Base-by-base conservation (phyloP, 2,888 invertebrate genomes). In the Andrena hattorfiana region DNA sequence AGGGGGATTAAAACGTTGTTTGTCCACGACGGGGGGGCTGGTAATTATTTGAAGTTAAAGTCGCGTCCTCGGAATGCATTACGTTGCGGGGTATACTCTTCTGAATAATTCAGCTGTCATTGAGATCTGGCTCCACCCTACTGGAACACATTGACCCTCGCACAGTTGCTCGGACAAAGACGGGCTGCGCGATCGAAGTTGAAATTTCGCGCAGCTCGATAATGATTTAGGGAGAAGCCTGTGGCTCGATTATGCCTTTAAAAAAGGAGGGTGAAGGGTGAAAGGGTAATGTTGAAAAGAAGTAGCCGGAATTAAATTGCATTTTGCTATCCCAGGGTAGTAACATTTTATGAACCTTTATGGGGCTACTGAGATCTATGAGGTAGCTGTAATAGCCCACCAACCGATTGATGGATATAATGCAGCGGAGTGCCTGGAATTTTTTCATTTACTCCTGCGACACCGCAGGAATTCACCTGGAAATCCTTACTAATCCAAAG, bases 1-100 rank as follows among this genome's bases (percentile, higher is more conserved):
- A 10, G 49, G 49, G 49, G 26, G 35, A 51, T 49, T 20, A 56
- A n/a, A 42, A 66, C 20, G 59, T 59, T 20, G 60, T 60, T 32
- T 28, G 28, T 28, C 16, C 16, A 1, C 4, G 10, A 10, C 8
- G 23, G 54, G 56, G 54, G 56, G 23, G 56, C 8, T 10, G 23
- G 23, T 56, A 56, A 56, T 56, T 56, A 56, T 56, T 42, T 42
- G 42, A 42, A 42, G 42, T 42, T 26, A 13, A 26, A 56, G 56
- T 10, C 56, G 26, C 8, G 23, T 56, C 56, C 56, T 8, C 23
- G 56, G 20, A 13, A 56, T 56, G 13, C 10, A 26, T 56, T 56
- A 10, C 23, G 4, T 56, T 26, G 56, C 13, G 56, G 23, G 4
- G 23, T 4, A 10, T 26, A 56, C 56, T 20, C 23, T 26, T 26